These are phyloP conservation scores for Odobenus rosmarus DNA, from an alignment of 2,113 vertebrate species.

Conservation along the genomic window DNA sequence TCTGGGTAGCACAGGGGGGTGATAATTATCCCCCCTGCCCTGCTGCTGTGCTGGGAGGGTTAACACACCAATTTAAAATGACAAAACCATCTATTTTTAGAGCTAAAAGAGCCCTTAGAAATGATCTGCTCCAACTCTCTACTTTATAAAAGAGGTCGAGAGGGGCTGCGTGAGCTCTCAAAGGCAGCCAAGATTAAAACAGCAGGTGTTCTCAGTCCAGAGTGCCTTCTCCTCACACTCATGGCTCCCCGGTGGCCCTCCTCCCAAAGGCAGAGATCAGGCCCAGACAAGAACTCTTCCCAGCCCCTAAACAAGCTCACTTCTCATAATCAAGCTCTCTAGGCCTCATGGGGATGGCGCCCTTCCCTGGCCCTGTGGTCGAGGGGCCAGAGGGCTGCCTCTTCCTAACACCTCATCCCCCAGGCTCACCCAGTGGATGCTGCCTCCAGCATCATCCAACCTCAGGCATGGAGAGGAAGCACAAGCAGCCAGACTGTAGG, in stretches of 20 bases:
- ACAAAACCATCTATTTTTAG: background rate
- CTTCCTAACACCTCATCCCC: background rate
- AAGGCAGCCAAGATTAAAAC: background rate
- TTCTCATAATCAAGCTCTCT: background rate
- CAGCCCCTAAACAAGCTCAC: background rate
- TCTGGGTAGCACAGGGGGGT: background rate
- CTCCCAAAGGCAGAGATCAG: background rate
- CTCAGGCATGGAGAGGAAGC: background rate
- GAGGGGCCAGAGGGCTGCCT: background rate
- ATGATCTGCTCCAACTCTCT: background rate
- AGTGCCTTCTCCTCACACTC: background rate
- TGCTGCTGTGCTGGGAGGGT: background rate
- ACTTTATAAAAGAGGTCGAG: background rate
- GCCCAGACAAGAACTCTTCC: background rate
- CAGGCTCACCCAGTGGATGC: background rate
- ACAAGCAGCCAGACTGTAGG: background rate
- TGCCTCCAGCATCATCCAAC: background rate
- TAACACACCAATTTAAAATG: background rate
- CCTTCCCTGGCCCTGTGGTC: background rate
- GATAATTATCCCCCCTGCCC: background rate
- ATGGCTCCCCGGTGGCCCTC: fast-evolving
- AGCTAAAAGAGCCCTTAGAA: background rate
- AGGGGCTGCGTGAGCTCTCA: background rate
- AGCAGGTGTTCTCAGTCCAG: fast-evolving
- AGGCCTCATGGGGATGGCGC: fast-evolving